Evolutionary conservation across 2,113 vertebrate genomes (phyloP).

Genomic region (Noturus placidus): DNA sequence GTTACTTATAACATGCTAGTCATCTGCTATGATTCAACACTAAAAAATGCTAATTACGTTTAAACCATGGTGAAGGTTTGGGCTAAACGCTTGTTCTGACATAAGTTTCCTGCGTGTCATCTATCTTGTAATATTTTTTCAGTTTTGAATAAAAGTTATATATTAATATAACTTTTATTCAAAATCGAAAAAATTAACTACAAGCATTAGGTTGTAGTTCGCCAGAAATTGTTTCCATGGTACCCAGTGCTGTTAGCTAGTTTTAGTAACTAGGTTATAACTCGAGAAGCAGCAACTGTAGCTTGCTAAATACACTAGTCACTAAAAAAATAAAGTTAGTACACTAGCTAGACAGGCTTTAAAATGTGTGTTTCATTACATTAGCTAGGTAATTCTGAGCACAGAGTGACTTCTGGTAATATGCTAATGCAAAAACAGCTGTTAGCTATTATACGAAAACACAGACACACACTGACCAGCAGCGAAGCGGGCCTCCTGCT

Average conservation of each 20-base stretch:
- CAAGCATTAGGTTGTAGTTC: not conserved
- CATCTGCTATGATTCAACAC: not conserved
- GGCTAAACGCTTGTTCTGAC: not conserved
- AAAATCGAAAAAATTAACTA: too few species aligned
- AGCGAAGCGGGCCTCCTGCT: slow-evolving; percentile 94
- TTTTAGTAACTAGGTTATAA: not conserved
- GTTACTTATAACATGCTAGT: not conserved
- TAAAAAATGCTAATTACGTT: not conserved
- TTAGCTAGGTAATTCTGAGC: not conserved
- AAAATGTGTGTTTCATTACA: not conserved
- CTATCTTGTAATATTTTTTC: not conserved
- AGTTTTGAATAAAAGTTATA: not conserved
- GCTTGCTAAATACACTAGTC: not conserved
- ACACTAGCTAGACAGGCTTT: not conserved
- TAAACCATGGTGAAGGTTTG: not conserved
- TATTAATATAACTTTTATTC: too few species aligned
- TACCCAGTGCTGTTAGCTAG: not conserved
- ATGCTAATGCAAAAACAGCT: not conserved
- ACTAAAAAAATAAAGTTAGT: not conserved
- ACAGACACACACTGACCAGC: slow-evolving; percentile 75
- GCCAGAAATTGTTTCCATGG: not conserved
- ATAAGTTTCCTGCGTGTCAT: not conserved
- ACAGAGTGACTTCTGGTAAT: not conserved
- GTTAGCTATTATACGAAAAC: not conserved
- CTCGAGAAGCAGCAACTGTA: not conserved